Conservation (phyloP, 2,797 vertebrate genomes). For the Gouania willdenowi region DNA sequence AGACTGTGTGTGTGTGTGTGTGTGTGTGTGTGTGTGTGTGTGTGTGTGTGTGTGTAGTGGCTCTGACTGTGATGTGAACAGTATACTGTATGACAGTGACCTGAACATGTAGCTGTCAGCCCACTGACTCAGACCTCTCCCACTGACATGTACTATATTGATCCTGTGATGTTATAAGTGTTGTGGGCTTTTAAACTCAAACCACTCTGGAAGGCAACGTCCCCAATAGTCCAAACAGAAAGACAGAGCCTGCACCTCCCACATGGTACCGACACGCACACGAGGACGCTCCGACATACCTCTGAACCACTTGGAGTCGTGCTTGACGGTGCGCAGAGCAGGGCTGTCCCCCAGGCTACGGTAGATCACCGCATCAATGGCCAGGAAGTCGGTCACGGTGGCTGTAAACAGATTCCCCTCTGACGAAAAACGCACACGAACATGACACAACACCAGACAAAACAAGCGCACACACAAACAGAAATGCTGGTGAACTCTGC, state of each 20-base stretch:
- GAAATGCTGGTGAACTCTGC: constrained; percentile 11
- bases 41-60: background rate
- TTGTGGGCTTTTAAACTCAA: constrained; percentile 22
- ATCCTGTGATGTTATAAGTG: constrained; percentile 26
- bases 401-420: constrained; percentile 94
- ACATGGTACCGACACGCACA: background rate
- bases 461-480: constrained; percentile 15
- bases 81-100: constrained; percentile 1
- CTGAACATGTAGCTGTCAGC: constrained; percentile 19
- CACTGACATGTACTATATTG: constrained; percentile 25
- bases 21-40: no score
- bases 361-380: constrained; percentile 95
- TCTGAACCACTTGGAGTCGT: constrained; percentile 98
- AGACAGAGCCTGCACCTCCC: no score
- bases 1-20: no score
- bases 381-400: constrained; percentile 94
- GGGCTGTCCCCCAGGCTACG: constrained; percentile 90
- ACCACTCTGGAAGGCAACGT: background rate
- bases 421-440: constrained; percentile 49
- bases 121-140: constrained; percentile 37
- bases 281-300: constrained; percentile 60
- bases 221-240: background rate
- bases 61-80: constrained; percentile 1
- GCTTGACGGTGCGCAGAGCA: constrained; percentile 91
- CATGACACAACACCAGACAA: no score